Base-by-base conservation (phyloP, 23 tunicate genomes). In the Ciona savignyi region DNA sequence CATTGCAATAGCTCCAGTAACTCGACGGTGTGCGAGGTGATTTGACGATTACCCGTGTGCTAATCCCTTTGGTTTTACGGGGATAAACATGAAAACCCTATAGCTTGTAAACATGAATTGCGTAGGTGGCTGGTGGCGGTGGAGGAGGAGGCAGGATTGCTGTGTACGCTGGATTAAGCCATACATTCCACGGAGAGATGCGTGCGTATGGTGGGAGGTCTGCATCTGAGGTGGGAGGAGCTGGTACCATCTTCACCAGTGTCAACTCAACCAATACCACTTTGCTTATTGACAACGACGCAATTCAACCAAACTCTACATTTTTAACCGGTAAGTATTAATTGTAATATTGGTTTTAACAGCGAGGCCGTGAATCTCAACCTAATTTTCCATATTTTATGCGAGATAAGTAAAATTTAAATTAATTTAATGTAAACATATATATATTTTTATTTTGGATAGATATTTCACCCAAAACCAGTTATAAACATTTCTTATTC, bases 131-230 rank as follows among this genome's bases (percentile, higher is more conserved):
- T 73, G 77, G 77, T 22, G 77, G 77, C 20, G 77, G 77, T 26
- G 77, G 77, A 6, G 77, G 77, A 15, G 77, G 77, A 23, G 77
- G 77, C 27, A 28, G 77, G 25, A 51, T 73, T n/a, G 48, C 77
- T n/a, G 65, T 73, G 33, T 3, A 15, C 21, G 65, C 65, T 2
- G 48, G 29, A 33, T 3, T 4, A 9, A 23, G 26, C 15, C n/a
- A 60, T 48, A 73, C 65, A 2, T 73, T 73, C 66, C 28, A 33
- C 6, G 77, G 77, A 28, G 65, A 73, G 4, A 48, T 73, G 65
- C 49, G 33, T 4, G 77, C 77, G 33, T 73, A 27, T 48, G 77
- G 77, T 0, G 77, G 77, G 51, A 48, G 77, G 23, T 48, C 65
- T 73, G 24, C 29, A 4, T 48, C 65, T 27, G 77, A 73, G 34